A percentile compares a stretch with the other conserved stretches of the same genome.
Conservation (phyloP, 2,113 vertebrate species). For the Hydropotes inermis region DNA sequence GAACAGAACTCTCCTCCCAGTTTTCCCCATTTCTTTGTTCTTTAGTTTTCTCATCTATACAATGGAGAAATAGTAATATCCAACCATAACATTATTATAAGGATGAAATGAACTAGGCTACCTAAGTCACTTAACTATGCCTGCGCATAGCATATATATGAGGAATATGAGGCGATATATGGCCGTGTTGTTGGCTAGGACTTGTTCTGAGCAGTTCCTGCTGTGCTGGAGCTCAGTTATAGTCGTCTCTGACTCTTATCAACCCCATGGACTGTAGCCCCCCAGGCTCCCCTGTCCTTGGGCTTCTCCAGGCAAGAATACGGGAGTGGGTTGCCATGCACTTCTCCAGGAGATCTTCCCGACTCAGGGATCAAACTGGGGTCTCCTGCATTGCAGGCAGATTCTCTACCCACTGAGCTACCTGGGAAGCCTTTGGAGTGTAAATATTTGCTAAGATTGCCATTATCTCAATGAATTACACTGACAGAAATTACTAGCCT, state of each 20-base stretch:
- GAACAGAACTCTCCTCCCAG: neutral
- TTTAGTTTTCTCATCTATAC: slow-evolving; percentile 10
- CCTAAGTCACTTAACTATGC: neutral
- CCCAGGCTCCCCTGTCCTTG: neutral
- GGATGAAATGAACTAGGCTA: neutral
- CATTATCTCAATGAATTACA: neutral
- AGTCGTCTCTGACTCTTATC: neutral
- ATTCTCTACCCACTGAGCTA: neutral
- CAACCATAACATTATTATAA: neutral
- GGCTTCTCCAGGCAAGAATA: neutral
- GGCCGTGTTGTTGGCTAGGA: neutral
- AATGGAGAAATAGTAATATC: neutral
- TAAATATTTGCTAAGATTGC: neutral
- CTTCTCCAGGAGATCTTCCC: neutral
- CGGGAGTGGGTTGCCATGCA: neutral
- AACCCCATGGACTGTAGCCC: neutral
- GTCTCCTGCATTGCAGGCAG: neutral
- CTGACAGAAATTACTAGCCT: neutral
- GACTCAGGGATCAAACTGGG: neutral
- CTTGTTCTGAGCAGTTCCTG: neutral
- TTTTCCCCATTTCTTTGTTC: neutral
- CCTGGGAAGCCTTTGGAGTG: neutral
- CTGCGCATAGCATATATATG: neutral
- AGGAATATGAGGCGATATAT: neutral
- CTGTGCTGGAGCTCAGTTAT: neutral